phyloP scores from a whole-genome alignment of 2,113 vertebrate species.

The Eleginops maclovinus region DNA sequence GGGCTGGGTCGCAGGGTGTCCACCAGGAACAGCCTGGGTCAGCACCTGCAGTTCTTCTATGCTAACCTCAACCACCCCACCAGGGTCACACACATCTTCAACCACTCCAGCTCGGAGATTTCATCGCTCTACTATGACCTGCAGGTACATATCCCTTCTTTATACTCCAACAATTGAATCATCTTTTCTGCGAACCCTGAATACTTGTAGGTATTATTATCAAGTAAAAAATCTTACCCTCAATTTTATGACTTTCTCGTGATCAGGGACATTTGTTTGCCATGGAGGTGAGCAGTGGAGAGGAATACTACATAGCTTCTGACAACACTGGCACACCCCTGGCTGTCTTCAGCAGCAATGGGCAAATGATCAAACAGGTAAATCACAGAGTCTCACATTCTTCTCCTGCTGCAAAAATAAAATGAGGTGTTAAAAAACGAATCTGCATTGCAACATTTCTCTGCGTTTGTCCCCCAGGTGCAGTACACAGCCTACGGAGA shows the following conservation, averaged over 20 bases:
- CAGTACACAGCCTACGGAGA: slow-evolving; percentile 98
- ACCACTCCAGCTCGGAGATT: slow-evolving; percentile 98
- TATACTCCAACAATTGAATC: not conserved
- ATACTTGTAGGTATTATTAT: not conserved
- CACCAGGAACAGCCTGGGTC: slow-evolving; percentile 94
- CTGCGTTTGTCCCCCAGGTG: slow-evolving; percentile 71
- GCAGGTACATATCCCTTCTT: slow-evolving; percentile 78
- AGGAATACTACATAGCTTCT: slow-evolving; percentile 97
- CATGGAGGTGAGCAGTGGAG: slow-evolving; percentile 98
- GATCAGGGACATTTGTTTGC: slow-evolving; percentile 94
- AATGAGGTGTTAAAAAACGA: not conserved
- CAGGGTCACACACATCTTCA: slow-evolving; percentile 96
- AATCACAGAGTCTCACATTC: not conserved
- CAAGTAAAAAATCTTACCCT: not conserved
- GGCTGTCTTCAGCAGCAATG: slow-evolving; percentile 98
- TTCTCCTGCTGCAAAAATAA: not conserved
- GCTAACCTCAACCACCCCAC: slow-evolving; percentile 96
- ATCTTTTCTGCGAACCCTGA: not conserved
- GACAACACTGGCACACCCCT: slow-evolving; percentile 97
- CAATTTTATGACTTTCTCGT: slow-evolving; percentile 15
- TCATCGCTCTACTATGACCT: slow-evolving; percentile 97
- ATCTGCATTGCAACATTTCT: not conserved
- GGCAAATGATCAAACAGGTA: slow-evolving; percentile 97
- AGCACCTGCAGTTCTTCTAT: slow-evolving; percentile 98
- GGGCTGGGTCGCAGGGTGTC: slow-evolving; percentile 95